Evolutionary conservation across 2,888 invertebrate genomes (phyloP), one percentile per base, ranked within the genome.

Genomic region (Drosophila fulvimacula): DNA sequence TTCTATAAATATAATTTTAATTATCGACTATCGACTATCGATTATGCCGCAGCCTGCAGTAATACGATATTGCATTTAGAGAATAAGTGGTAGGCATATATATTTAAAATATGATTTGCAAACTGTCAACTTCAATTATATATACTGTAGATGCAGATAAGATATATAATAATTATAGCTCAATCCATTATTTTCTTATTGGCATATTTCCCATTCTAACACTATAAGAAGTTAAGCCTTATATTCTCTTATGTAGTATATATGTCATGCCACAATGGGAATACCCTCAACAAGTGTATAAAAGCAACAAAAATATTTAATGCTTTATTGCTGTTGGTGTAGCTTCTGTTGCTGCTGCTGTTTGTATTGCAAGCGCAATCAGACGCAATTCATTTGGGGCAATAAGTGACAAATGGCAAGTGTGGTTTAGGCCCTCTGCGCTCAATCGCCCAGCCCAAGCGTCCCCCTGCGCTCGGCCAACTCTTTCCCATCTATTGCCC

Each of bases 341-440:
- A 30, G 46, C 5, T 46, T 27, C 17, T 48, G 46, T 6, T 46
- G 27, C 11, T 30, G n/a, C n/a, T 44, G 9, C 15, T 48, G 11
- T 42, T 46, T 15, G 34, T 30, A 0, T 36, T 27, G 44, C 32
- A 24, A 48, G 53, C 58, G 76, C 74, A 76, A 78, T 74, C 69
- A 76, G 63, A 38, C 58, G 34, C 48, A 55, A 76, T 77, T 76
- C 75, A 75, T 75, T 52, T 53, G 34, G 44, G 55, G 21, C 41
- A 64, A 66, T 44, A 55, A 41, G 63, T 57, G 56, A 38, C 60
- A 53, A 67, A 53, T 57, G 42, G 49, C 53, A 49, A 59, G 51
- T 42, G 53, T 41, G 38, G 48, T 44, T 32, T 51, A 36, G 44
- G 46, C 30, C 30, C 48, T n/a, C 39, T 17, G 34, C 39, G 13